phyloP scores from a whole-genome alignment of 2,888 invertebrate species.

The Lasioglossum pauxillum region DNA sequence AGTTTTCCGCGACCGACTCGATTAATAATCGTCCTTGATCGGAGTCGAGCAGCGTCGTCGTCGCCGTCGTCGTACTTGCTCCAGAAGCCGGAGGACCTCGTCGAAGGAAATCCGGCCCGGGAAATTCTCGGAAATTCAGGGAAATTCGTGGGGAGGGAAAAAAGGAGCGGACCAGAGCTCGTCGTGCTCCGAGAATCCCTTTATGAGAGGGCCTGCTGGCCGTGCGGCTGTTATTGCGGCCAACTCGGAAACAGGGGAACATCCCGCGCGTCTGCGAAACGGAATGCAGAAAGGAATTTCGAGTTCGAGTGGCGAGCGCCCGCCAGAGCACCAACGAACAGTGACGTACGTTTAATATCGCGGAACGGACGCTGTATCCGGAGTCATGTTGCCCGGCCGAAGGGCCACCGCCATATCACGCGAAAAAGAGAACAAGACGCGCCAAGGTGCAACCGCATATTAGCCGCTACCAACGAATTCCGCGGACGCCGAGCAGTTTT shows the following conservation, averaged over 20 bases:
- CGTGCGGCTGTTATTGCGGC: conserved; percentile 43
- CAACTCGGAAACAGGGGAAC: conserved; percentile 21
- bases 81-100: background rate
- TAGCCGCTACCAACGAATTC: conserved; percentile 68
- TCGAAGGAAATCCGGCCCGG: conserved; percentile 4
- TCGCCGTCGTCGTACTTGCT: background rate
- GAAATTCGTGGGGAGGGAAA: background rate
- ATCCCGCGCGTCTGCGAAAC: conserved; percentile 35
- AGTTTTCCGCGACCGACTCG: conserved; percentile 28
- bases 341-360: conserved; percentile 75
- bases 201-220: conserved; percentile 24
- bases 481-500: conserved; percentile 46
- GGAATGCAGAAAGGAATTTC: conserved; percentile 67
- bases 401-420: conserved; percentile 35
- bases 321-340: conserved; percentile 35
- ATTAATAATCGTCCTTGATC: conserved; percentile 39
- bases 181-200: conserved; percentile 2
- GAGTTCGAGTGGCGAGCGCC: conserved; percentile 44
- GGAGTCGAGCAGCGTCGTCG: background rate
- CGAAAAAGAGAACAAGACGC: conserved; percentile 38
- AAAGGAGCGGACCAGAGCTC: background rate
- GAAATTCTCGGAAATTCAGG: conserved; percentile 4
- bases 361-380: conserved; percentile 39
- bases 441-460: conserved; percentile 63
- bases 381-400: conserved; percentile 23